A percentile compares a stretch with the other conserved stretches of the same genome.
Evolutionary conservation across 2,888 invertebrate genomes (phyloP).

Genomic region (Heliconius sara): DNA sequence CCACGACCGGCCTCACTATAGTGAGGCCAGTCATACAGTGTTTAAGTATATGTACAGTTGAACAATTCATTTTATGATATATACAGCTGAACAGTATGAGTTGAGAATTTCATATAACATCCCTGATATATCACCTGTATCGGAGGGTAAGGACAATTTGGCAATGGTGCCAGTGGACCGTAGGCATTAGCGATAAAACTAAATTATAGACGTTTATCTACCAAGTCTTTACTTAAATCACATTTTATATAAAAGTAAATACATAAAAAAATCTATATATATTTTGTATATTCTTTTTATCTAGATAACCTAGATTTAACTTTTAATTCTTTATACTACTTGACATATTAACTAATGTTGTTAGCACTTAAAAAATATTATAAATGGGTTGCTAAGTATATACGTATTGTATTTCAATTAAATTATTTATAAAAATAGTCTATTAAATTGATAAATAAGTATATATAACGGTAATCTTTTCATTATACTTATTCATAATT

Average conservation of each 20-base stretch:
- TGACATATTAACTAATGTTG: constrained; percentile 5
- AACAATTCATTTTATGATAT: not conserved
- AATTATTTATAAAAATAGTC: not conserved
- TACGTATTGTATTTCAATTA: not conserved
- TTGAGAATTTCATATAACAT: constrained; percentile 19
- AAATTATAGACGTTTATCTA: constrained; percentile 45
- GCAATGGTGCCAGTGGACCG: constrained; percentile 43
- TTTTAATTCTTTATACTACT: constrained; percentile 8
- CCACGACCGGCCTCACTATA: no score
- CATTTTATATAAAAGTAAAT: not conserved
- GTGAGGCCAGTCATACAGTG: not conserved
- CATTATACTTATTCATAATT: not conserved
- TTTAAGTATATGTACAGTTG: not conserved
- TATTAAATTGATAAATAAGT: no score
- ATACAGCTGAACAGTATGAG: not conserved
- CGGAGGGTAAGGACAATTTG: constrained; percentile 42
- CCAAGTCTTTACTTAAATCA: constrained; percentile 19
- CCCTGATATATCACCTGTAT: constrained; percentile 44
- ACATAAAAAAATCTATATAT: not conserved
- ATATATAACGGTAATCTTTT: no score
- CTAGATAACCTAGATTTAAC: constrained; percentile 19
- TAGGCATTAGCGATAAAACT: constrained; percentile 47
- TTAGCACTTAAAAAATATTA: not conserved
- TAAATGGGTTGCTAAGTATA: not conserved
- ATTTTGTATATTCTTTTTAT: not conserved